Base-by-base conservation (phyloP, 2,113 vertebrate species). In the Ptyas mucosa region DNA sequence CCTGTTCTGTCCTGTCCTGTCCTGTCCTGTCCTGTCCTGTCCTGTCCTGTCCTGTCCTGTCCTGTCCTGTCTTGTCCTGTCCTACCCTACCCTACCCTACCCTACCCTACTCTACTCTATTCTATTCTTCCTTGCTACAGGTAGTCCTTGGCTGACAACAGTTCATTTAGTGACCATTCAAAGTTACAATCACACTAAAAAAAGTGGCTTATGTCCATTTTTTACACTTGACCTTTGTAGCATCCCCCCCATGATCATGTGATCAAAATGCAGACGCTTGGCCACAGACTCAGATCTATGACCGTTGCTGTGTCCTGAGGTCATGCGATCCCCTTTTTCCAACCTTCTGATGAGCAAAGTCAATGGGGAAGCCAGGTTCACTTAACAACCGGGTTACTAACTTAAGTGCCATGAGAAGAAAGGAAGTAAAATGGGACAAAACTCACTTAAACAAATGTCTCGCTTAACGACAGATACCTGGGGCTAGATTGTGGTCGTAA, bases 1-100 rank as follows among this genome's bases (percentile, higher is more conserved):
- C 43, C 43, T 46, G 43, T 46, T 4, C 43, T 46, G 43, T 46
- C 43, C 43, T 46, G 43, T 46, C 43, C 43, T 46, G 43, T 46
- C 43, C 43, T 46, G 43, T 46, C 43, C 43, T 46, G 4, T 46
- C 4, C 43, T 46, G 4, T 46, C 4, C 43, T 46, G 5, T 46
- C 5, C 4, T 46, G 5, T 4, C 43, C 53, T 52, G 1, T 1
- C 2, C 9, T 52, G 1, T 6, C 0, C 51, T 52, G 1, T 0
- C 0, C 51, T 52, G 1, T 1, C 5, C 51, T 52, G 11, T 10
- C 5, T 10, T 52, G 11, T 1, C 5, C 10, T 52, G 11, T 4
- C 43, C 43, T 52, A 52, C 51, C 10, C 51, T 11, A 52, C 43
- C 4, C 43, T 2, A 2, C 1, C 0, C 52, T 21, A 7, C 1